These are phyloP conservation scores for Rhabdomys dilectus DNA, from an alignment of 2,113 vertebrate species.

Conservation along the genomic window DNA sequence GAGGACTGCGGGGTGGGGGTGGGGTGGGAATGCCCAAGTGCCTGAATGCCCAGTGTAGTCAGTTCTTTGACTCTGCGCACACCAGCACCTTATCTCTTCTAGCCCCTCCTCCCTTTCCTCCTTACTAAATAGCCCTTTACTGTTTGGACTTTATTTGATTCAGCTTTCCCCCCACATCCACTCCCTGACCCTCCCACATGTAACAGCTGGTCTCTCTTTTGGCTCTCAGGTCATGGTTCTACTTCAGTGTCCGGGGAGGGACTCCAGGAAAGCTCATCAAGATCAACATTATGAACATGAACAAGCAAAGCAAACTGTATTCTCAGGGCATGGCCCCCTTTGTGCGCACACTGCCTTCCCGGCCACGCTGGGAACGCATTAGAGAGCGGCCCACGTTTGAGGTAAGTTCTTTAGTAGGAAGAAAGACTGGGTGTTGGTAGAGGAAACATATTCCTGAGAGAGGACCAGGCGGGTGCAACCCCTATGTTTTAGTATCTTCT, in stretches of 20 bases:
- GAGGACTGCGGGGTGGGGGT: background rate
- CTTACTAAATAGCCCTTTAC: background rate
- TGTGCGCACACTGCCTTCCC: constrained; percentile 92
- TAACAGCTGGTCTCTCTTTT: background rate
- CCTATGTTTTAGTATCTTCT: background rate
- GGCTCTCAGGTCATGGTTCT: constrained; percentile 95
- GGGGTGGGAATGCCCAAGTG: background rate
- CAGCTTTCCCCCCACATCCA: background rate
- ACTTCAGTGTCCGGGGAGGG: constrained; percentile 94
- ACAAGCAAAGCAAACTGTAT: constrained; percentile 98
- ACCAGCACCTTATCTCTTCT: background rate
- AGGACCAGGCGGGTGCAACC: background rate
- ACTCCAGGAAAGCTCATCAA: constrained; percentile 94
- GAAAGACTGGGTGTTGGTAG: background rate
- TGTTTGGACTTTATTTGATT: background rate
- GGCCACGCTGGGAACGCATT: constrained; percentile 95
- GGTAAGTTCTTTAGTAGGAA: constrained; percentile 81
- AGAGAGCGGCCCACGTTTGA: constrained; percentile 93
- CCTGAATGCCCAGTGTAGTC: background rate
- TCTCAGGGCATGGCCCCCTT: constrained; percentile 97
- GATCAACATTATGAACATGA: constrained; percentile 98
- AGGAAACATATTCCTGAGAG: background rate
- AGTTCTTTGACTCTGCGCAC: background rate
- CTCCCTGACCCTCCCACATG: background rate
- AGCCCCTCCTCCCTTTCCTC: background rate